Conservation (phyloP, 37 sponge, comb jelly and placozoan species). For the Diacarnus erythraeanus region DNA sequence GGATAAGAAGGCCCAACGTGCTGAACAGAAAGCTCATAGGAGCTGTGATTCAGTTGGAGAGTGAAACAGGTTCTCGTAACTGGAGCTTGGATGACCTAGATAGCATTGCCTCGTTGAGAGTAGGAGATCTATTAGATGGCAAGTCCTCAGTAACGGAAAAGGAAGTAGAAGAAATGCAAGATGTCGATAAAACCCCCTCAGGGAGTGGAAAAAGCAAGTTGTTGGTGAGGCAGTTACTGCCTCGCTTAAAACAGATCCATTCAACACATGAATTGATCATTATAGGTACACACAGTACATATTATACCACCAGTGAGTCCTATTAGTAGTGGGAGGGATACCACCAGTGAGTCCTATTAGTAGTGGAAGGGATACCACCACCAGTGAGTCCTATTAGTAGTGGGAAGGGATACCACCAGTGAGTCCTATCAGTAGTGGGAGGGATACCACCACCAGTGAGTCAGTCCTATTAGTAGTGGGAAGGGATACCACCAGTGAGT, state of each 20-base stretch:
- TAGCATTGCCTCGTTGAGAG: background rate
- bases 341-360: too few relatives aligned
- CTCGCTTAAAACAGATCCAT: constrained; percentile 3
- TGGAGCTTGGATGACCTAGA: background rate
- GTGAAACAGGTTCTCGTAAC: background rate
- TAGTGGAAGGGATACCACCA: too few relatives aligned
- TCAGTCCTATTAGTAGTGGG: too few relatives aligned
- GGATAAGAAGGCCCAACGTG: constrained; percentile 88
- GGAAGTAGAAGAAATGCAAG: background rate
- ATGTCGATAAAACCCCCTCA: too few relatives aligned
- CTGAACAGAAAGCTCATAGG: constrained; percentile 75
- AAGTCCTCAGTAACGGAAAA: too few relatives aligned
- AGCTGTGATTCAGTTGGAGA: constrained; percentile 42
- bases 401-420: too few relatives aligned
- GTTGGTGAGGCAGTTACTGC: constrained; percentile 47
- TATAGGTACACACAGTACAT: constrained; percentile 15
- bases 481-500: too few relatives aligned
- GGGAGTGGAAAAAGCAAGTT: background rate
- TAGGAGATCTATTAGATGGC: background rate
- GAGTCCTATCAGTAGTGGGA: too few relatives aligned
- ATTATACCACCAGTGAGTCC: background rate
- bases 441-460: too few relatives aligned
- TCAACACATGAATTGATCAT: constrained; percentile 30
- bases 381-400: too few relatives aligned
- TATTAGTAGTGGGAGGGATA: background rate